Percentiles rank a stretch among this genome's conserved stretches.
phyloP scores from a whole-genome alignment of 1,140 invertebrate species.

The Drosophila truncata region DNA sequence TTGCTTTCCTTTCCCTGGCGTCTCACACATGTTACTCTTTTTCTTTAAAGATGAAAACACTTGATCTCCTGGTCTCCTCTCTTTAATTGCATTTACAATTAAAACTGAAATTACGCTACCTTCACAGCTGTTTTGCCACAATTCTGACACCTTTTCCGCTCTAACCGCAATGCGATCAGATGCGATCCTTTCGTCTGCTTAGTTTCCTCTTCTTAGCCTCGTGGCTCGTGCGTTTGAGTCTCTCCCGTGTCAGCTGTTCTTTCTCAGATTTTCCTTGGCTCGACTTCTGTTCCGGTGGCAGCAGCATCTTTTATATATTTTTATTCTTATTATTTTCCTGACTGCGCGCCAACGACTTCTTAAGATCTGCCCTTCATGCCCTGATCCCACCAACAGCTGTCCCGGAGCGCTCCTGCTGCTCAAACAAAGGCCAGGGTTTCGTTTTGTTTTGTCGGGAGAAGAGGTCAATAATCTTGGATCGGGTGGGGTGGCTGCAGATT shows the following conservation, averaged over 20 bases:
- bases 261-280: conserved; percentile 56
- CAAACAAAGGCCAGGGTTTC: conserved; percentile 44
- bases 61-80: conserved; percentile 14
- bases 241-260: conserved; percentile 74
- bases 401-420: conserved; percentile 21
- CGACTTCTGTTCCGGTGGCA: conserved; percentile 38
- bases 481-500: conserved; percentile 53
- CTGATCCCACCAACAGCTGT: conserved; percentile 46
- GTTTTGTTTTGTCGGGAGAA: conserved; percentile 53
- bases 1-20: conserved; percentile 13
- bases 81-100: conserved; percentile 66
- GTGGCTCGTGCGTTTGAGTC: conserved; percentile 35
- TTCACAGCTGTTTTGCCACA: conserved; percentile 57
- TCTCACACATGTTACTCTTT: conserved; percentile 48
- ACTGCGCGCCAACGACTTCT: conserved; percentile 61
- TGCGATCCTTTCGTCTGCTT: conserved; percentile 27
- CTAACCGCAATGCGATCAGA: conserved; percentile 62
- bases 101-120: conserved; percentile 16
- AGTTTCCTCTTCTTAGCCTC: conserved; percentile 33
- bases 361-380: conserved; percentile 24
- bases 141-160: conserved; percentile 65
- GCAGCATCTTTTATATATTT: conserved; percentile 12
- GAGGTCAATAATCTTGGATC: conserved; percentile 75
- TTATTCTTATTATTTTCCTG: conserved; percentile 23
- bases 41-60: conserved; percentile 2